A percentile compares a stretch with the other conserved stretches of the same genome.
Evolutionary conservation across 2,113 vertebrate species (phyloP).

Genomic region (Anser cygnoides): DNA sequence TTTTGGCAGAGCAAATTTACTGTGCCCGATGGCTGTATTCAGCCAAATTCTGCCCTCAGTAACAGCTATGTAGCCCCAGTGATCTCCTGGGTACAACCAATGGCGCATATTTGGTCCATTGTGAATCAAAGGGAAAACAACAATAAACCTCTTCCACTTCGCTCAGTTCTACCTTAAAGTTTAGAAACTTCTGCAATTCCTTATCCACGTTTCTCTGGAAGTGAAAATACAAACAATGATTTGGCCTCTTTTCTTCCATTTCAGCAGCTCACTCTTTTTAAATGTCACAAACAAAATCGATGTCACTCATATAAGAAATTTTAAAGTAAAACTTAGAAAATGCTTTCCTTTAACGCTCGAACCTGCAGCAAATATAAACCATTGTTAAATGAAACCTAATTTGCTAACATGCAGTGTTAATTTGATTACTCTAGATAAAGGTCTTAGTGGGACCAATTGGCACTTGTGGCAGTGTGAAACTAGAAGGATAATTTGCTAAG

Average conservation of each 20-base stretch:
- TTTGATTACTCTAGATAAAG: conserved; percentile 76
- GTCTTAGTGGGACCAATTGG: conserved; percentile 66
- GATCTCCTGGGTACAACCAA: not conserved
- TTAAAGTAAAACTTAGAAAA: conserved; percentile 54
- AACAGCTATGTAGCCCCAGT: fast-evolving
- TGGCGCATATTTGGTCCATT: not conserved
- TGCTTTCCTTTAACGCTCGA: conserved; percentile 13
- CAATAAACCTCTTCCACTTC: not conserved
- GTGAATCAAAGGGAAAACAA: not conserved
- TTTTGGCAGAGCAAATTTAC: not conserved
- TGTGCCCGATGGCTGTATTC: not conserved
- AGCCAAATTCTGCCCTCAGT: not conserved
- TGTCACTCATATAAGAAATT: conserved; percentile 28
- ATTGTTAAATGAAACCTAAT: conserved; percentile 68
- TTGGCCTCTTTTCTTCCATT: conserved; percentile 53
- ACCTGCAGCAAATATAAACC: conserved; percentile 56
- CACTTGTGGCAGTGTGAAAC: conserved; percentile 62
- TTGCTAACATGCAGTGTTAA: conserved; percentile 74
- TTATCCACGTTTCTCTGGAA: not conserved
- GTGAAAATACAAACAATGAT: conserved; percentile 20
- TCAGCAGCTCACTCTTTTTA: not conserved
- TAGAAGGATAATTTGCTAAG: conserved; percentile 68
- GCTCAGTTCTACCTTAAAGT: not conserved
- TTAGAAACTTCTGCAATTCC: conserved; percentile 23
- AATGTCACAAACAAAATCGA: not conserved